Percentiles rank a stretch among this genome's conserved stretches.
These are phyloP conservation scores for Hirudo medicinalis DNA, from an alignment of 1,140 invertebrate species.

Conservation along the genomic window DNA sequence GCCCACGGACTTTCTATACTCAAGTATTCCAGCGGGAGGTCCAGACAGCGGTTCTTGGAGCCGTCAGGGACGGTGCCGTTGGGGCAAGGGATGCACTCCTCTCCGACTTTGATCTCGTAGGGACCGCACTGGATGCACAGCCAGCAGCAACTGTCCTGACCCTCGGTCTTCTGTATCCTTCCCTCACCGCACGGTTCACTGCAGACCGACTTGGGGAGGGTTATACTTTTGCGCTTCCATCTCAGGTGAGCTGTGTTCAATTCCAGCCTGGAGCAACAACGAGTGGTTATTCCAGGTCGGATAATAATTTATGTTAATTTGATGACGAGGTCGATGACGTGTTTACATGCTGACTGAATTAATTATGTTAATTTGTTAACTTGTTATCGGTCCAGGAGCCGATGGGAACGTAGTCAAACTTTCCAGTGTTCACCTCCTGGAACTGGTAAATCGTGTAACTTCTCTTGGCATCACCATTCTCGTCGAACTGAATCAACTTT, in stretches of 20 bases:
- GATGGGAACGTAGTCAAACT: conserved; percentile 33
- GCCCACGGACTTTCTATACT: conserved; percentile 50
- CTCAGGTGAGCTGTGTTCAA: conserved; percentile 29
- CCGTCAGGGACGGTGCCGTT: conserved; percentile 64
- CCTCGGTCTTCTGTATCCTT: conserved; percentile 77
- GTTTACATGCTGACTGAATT: not conserved
- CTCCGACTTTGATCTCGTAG: conserved; percentile 62
- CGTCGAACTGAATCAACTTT: conserved; percentile 36
- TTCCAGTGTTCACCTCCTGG: conserved; percentile 28
- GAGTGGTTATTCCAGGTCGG: not conserved
- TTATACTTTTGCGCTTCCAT: conserved; percentile 47
- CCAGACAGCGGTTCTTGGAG: conserved; percentile 56
- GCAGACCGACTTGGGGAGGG: conserved; percentile 73
- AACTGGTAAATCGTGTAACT: conserved; percentile 43
- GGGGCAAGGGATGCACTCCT: conserved; percentile 69
- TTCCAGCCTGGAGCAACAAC: conserved; percentile 7
- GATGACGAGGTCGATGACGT: not conserved
- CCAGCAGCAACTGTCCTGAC: conserved; percentile 86
- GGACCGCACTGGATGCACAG: conserved; percentile 83
- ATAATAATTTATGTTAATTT: conserved; percentile 2
- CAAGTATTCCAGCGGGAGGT: conserved; percentile 72
- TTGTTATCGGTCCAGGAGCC: conserved; percentile 38
- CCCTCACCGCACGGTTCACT: conserved; percentile 68
- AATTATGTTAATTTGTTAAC: not conserved
- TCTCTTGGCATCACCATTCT: conserved; percentile 42